Base-by-base conservation (phyloP, 2,888 invertebrate species). In the Leptinotarsa haldemani region DNA sequence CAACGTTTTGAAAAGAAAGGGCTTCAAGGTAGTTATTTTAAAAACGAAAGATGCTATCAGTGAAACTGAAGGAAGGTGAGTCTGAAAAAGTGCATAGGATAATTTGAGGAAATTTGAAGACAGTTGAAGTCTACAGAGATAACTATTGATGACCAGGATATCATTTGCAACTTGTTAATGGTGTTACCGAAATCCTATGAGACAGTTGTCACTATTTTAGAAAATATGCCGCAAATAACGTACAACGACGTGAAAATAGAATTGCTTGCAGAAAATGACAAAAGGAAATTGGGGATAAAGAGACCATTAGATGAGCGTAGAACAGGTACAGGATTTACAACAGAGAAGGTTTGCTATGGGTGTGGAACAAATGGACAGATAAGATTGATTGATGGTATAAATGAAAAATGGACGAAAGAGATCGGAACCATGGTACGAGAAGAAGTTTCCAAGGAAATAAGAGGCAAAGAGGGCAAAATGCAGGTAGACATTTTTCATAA, bases 101-200 rank as follows among this genome's bases (percentile, higher is more conserved):
- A 77, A 65, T 77, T 74, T 73, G 77, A 77, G 16, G 74, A 75
- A 61, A 71, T 77, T 66, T 30, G 71, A 22, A 56, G 74, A n/a
- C 71, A 79, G 61, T 64, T 79, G 25, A 74, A 65, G 48, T 65
- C 53, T 16, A 56, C 71, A 46, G 75, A 74, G 18, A 65, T 61
- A 16, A 66, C 68, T 18, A 20, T 77, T 40, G 63, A 73, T 40
- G 79, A 79, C 9, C 47, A 73, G n/a, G 72, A 76, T 48, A 46
- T 70, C 30, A 72, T 75, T 15, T 79, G 76, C 58, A 79, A 76
- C 58, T 61, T 79, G 16, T 58, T 79, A 67, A 65, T 78, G 50
- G 56, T 65, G 13, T 58, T 78, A 47, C 79, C 77, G 52, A 75
- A 74, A 46, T 73, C 77, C 2, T 79, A 74, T 73, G 78, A 79